phyloP scores from a whole-genome alignment of 2,113 vertebrate genomes.

The Taxidea taxus region DNA sequence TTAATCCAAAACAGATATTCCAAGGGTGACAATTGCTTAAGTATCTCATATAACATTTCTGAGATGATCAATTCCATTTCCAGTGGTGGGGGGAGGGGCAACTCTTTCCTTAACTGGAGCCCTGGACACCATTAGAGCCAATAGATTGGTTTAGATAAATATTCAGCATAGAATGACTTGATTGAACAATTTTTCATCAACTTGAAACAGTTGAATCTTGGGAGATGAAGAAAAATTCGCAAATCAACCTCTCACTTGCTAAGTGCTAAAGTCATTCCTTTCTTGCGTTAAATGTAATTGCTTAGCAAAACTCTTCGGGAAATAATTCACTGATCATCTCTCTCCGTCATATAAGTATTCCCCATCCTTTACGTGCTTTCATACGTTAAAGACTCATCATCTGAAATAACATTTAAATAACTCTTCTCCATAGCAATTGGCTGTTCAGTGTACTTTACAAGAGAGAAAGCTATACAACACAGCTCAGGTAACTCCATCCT shows the following conservation, averaged over 20 bases:
- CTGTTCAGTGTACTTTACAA: slow-evolving; percentile 64
- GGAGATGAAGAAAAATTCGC: slow-evolving; percentile 24
- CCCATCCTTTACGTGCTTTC: slow-evolving; percentile 53
- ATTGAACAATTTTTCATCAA: not conserved
- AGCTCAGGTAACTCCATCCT: slow-evolving; percentile 69
- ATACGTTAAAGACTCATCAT: slow-evolving; percentile 39
- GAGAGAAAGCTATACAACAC: slow-evolving; percentile 67
- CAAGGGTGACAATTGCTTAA: not conserved
- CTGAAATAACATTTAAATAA: slow-evolving; percentile 65
- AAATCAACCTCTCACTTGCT: slow-evolving; percentile 63
- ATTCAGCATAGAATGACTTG: not conserved
- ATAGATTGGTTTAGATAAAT: not conserved
- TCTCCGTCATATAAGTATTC: slow-evolving; percentile 66
- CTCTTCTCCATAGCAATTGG: slow-evolving; percentile 58
- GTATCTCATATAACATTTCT: not conserved
- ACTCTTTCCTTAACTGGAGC: not conserved
- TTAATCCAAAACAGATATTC: not conserved
- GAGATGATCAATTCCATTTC: not conserved
- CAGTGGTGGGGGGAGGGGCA: fast-evolving
- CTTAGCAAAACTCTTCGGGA: slow-evolving; percentile 61
- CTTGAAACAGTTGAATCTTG: not conserved
- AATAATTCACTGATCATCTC: slow-evolving; percentile 71
- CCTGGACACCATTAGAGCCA: not conserved
- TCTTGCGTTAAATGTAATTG: slow-evolving; percentile 64
- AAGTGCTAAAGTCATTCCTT: slow-evolving; percentile 54